Evolutionary conservation across 2,113 vertebrate species (phyloP).

Genomic region (Trematomus loennbergii): DNA sequence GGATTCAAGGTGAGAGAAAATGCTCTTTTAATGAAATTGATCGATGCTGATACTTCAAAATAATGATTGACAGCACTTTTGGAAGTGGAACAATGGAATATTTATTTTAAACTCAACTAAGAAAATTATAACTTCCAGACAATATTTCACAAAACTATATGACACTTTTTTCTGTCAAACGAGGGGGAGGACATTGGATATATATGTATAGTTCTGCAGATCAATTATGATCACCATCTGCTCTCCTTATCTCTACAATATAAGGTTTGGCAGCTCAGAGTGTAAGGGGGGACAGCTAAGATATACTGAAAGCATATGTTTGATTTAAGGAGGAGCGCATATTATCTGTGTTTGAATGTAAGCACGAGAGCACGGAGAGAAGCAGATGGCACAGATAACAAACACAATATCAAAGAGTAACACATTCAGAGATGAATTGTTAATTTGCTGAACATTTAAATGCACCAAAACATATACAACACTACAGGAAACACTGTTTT

Average conservation of each 20-base stretch:
- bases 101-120: neutral
- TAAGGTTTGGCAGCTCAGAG: conserved; percentile 20
- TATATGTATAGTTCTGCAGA: conserved; percentile 32
- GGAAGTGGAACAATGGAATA: too few relatives aligned
- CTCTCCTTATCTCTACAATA: neutral
- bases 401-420: neutral
- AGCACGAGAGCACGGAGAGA: neutral
- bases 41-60: neutral
- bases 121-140: neutral
- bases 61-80: neutral
- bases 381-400: conserved; percentile 28
- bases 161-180: conserved; percentile 5
- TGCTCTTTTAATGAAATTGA: neutral
- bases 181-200: neutral
- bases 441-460: too few relatives aligned
- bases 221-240: conserved; percentile 53
- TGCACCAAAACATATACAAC: too few relatives aligned
- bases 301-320: conserved; percentile 21
- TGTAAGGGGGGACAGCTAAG: neutral
- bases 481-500: too few relatives aligned
- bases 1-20: neutral
- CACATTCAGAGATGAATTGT: neutral
- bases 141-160: neutral
- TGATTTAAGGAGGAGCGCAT: neutral
- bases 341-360: neutral